phyloP scores from a whole-genome alignment of 2,888 invertebrate species.

The Hydraecia micacea region DNA sequence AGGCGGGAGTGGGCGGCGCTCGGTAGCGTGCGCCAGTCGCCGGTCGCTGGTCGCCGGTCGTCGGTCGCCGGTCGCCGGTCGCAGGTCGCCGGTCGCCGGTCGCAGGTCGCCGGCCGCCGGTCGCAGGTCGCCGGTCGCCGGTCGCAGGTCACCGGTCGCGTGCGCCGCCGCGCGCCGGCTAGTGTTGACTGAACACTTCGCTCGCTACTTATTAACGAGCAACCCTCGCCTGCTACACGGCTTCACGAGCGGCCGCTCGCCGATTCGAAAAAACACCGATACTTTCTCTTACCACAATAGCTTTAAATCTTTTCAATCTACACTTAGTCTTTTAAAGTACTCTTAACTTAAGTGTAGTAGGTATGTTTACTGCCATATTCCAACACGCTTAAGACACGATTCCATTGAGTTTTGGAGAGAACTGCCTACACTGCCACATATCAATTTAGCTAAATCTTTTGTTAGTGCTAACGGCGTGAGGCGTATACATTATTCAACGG shows the following conservation, averaged over 20 bases:
- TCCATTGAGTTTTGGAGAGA: constrained; percentile 15
- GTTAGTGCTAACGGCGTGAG: constrained; percentile 40
- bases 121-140: constrained; percentile 8
- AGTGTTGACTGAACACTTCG: constrained; percentile 61
- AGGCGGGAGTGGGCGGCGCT: constrained; percentile 19
- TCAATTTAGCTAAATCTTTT: constrained; percentile 58
- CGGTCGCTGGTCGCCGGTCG: constrained; percentile 23
- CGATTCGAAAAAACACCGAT: background rate
- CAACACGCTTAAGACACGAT: constrained; percentile 29
- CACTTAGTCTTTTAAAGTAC: constrained; percentile 5
- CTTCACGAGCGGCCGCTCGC: background rate
- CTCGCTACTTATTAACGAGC: constrained; percentile 46
- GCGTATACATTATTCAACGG: constrained; percentile 66
- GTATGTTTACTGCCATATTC: constrained; percentile 14
- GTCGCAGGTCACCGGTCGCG: constrained; percentile 20
- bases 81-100: constrained; percentile 11
- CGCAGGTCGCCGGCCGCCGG: constrained; percentile 19
- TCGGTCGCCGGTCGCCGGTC: constrained; percentile 14
- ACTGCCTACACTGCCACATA: constrained; percentile 43
- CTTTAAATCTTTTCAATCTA: constrained; percentile 22
- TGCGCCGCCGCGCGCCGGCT: constrained; percentile 10
- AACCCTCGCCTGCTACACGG: constrained; percentile 30
- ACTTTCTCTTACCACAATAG: constrained; percentile 9
- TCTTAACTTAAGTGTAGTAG: background rate
- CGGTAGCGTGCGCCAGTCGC: constrained; percentile 17